These are phyloP conservation scores for Gallinago nigripennis DNA, from an alignment of 2,797 vertebrate species.

Conservation along the genomic window DNA sequence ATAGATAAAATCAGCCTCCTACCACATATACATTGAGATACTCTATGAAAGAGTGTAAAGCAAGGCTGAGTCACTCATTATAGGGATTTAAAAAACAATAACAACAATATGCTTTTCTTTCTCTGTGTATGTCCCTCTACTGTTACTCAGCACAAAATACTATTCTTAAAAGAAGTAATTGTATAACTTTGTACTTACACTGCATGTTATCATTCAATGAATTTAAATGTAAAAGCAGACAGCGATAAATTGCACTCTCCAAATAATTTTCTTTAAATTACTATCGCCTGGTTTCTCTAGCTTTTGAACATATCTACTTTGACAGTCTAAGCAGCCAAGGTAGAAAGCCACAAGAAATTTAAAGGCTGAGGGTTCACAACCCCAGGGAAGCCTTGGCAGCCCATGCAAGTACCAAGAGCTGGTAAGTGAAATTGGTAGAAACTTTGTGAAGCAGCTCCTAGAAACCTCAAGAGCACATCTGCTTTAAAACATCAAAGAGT, in stretches of 20 bases:
- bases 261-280: neutral
- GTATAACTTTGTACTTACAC: neutral
- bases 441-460: neutral
- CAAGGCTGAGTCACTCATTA: neutral
- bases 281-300: neutral
- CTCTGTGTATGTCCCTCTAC: neutral
- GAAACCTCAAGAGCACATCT: neutral
- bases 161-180: neutral
- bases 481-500: neutral
- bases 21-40: neutral
- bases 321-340: neutral
- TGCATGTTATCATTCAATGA: neutral
- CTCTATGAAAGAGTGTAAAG: neutral
- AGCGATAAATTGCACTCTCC: neutral
- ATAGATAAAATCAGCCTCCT: neutral
- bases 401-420: neutral
- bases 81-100: neutral
- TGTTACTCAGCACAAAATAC: neutral
- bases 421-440: neutral
- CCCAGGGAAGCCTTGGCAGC: neutral
- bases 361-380: neutral
- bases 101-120: neutral
- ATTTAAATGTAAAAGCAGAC: neutral
- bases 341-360: neutral
- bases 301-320: neutral